Evolutionary conservation across 2,888 invertebrate species (phyloP).

Genomic region (Heteromurus nitidus): DNA sequence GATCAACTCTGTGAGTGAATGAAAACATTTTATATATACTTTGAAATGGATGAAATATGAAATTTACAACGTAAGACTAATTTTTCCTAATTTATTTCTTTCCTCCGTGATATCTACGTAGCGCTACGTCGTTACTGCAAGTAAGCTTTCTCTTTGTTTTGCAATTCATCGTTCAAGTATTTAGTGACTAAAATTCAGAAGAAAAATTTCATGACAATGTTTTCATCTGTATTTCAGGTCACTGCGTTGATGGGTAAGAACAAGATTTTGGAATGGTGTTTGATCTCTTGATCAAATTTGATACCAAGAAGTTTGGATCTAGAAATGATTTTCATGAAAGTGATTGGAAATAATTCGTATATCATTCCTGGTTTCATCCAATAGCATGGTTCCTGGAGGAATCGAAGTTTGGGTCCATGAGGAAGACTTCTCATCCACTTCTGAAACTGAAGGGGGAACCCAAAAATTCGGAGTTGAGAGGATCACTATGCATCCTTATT

Average conservation of each 20-base stretch:
- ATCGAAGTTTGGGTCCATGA: conserved; percentile 68
- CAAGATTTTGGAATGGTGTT: no score
- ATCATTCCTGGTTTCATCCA: no score
- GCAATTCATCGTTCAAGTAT: no score
- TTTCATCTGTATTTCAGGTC: conserved; percentile 46
- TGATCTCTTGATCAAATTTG: no score
- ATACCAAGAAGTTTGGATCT: no score
- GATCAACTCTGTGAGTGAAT: conserved; percentile 50
- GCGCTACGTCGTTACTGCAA: conserved; percentile 48
- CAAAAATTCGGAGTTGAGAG: conserved; percentile 62
- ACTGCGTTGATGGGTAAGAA: conserved; percentile 60
- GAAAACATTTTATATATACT: not conserved
- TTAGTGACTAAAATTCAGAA: no score
- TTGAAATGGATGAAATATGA: not conserved
- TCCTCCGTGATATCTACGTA: not conserved
- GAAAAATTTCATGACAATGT: no score
- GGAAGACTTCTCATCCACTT: conserved; percentile 66
- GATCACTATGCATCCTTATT: conserved; percentile 67
- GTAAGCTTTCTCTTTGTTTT: no score
- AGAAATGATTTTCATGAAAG: no score
- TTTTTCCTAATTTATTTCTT: conserved; percentile 2
- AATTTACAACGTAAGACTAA: no score
- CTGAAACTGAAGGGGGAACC: conserved; percentile 69
- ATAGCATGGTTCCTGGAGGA: conserved; percentile 43
- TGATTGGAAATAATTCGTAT: no score